Base-by-base conservation (phyloP, 2,797 vertebrate genomes). In the Falco cherrug region DNA sequence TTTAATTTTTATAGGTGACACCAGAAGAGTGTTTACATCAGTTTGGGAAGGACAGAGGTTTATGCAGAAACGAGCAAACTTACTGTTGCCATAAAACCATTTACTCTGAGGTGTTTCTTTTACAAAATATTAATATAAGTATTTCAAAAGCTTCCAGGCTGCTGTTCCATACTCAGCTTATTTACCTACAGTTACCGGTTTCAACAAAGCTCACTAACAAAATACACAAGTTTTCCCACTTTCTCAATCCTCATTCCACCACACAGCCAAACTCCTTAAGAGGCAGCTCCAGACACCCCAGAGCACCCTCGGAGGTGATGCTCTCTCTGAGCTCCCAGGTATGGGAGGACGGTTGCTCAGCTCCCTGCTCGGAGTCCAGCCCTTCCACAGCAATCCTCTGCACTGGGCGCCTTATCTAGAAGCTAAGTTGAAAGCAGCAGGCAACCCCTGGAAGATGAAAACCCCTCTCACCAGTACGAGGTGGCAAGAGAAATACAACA, bases 381-480 rank as follows among this genome's bases (percentile, higher is more conserved):
- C 50, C 48, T 80, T 60, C 37, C 31, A 29, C 41, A 37, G 33
- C 6, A 0, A 11, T 13, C 8, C 64, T 41, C 41, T 47, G 35
- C 28, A 16, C 24, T 7, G 12, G 2, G 14, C 3, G 2, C 12
- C 53, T 47, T 19, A 17, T 3, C 43, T 3, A n/a, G 29, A 47
- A 61, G 73, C 25, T 4, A 8, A 67, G n/a, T 13, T 14, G 2
- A 41, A 41, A 80, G 45, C 54, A 51, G 16, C 17, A 11, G 2
- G 22, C 0, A 1, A 45, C 56, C 37, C 3, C 29, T 17, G 57
- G 50, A 47, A 73, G 9, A 19, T 29, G 11, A 78, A 84, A 31
- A 7, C 4, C 13, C 25, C 21, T 53, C 82, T 39, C 0, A 0
- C 4, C 43, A 25, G 48, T 3, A 24, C 0, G 1, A 65, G 31